Base-by-base conservation (phyloP, 2,888 invertebrate species). In the Rhabditoides inermis region DNA sequence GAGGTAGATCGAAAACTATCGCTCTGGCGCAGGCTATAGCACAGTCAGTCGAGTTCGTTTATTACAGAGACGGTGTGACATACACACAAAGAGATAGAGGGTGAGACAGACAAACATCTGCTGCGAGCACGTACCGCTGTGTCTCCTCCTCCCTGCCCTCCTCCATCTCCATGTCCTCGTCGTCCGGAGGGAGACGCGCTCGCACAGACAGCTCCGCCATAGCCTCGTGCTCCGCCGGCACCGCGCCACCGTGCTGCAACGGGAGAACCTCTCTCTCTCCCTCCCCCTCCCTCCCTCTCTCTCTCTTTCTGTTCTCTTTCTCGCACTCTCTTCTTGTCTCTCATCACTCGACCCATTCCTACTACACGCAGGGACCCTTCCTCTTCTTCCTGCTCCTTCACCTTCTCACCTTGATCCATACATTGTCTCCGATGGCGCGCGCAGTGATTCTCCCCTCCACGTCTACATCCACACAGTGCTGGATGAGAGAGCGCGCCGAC, bases 361-460 rank as follows among this genome's bases (percentile, higher is more conserved):
- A 25, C 40, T n/a, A 41, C 57, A 45, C 40, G 81, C 82, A 55
- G 86, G 83, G 50, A 79, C 70, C 91, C 91, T 92, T 37, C 86
- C 87, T 79, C 91, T 90, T 76, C 88, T 88, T 23, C 91, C 82
- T n/a, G n/a, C n/a, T n/a, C n/a, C n/a, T 37, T 26, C 2, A 41
- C n/a, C 40, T n/a, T 45, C 57, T 46, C 40, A 81, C 82, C 56
- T 86, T 83, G 50, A 79, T 71, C 91, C 91, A 92, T 37, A 86
- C 87, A 79, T 91, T 90, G 76, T 88, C 88, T 23, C 91, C 82
- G 54, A 91, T 88, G 75, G 91, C 89, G 77, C 88, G 87, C n/a
- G 90, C 90, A 45, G 87, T 86, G 77, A 88, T 88, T 68, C 95
- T 83, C 56, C 88, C 81, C 65, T 88, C 87, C 0, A 90, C 88